Percentiles rank a stretch among this genome's conserved stretches.
Conservation (phyloP, 2,888 invertebrate species). For the Melangyna quadrimaculata region DNA sequence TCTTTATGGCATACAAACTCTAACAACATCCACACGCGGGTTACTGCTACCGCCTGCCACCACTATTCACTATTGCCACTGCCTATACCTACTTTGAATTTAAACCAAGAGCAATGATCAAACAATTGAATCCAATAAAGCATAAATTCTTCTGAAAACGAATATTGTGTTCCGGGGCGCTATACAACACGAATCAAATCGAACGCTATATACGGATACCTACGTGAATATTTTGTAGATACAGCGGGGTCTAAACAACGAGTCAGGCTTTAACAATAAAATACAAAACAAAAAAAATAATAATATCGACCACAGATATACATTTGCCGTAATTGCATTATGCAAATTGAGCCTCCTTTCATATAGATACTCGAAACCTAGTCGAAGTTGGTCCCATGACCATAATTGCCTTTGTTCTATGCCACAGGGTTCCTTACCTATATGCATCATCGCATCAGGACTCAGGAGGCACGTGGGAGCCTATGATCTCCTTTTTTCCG, state of each 20-base stretch:
- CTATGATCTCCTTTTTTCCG: conserved; percentile 35
- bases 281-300: conserved; percentile 44
- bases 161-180: conserved; percentile 68
- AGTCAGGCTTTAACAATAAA: conserved; percentile 20
- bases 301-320: conserved; percentile 67
- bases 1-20: conserved; percentile 44
- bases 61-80: background rate
- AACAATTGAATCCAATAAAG: conserved; percentile 70
- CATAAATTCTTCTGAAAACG: conserved; percentile 60
- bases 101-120: conserved; percentile 36
- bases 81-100: background rate
- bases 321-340: conserved; percentile 64
- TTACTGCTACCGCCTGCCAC: background rate
- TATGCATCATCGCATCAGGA: background rate
- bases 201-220: too few relatives aligned
- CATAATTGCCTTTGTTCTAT: conserved; percentile 69
- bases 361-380: too few relatives aligned
- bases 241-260: conserved; percentile 31
- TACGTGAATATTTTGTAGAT: conserved; percentile 14
- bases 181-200: conserved; percentile 57
- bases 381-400: conserved; percentile 1
- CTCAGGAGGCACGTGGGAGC: conserved; percentile 59
- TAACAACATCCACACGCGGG: conserved; percentile 28
- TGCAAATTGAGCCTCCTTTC: conserved; percentile 67
- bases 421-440: conserved; percentile 11